phyloP scores from a whole-genome alignment of 2,888 invertebrate species.

The Nemoura dubitans region DNA sequence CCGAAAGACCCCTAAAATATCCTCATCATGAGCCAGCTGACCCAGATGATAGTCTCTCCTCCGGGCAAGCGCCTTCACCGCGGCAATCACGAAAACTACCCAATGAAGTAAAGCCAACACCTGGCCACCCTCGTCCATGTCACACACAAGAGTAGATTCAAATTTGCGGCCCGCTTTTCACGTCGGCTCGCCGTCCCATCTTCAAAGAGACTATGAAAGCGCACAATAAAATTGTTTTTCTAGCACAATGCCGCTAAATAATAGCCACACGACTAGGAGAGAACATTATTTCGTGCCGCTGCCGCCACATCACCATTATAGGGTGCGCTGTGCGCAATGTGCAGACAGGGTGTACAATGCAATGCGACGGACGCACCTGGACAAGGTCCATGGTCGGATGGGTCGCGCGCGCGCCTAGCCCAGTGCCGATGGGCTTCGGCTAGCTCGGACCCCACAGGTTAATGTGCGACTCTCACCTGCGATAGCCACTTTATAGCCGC shows the following conservation, averaged over 20 bases:
- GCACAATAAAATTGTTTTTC: background rate
- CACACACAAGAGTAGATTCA: background rate
- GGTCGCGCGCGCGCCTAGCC: background rate
- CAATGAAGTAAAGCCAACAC: background rate
- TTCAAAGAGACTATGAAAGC: background rate
- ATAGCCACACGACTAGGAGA: background rate
- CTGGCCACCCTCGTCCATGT: background rate
- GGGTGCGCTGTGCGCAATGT: background rate
- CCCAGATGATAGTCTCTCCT: background rate
- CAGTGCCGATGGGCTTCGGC: constrained; percentile 13
- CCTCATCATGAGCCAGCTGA: background rate
- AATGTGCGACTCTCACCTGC: constrained; percentile 31
- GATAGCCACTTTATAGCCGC: background rate
- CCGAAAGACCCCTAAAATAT: background rate
- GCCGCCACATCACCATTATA: background rate
- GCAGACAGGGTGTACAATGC: background rate
- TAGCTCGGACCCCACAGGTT: constrained; percentile 32
- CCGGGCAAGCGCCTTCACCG: background rate
- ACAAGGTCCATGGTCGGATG: background rate
- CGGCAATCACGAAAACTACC: background rate
- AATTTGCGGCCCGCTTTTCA: background rate
- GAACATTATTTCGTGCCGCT: background rate
- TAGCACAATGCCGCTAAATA: constrained; percentile 1
- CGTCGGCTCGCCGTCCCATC: background rate
- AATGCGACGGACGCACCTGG: background rate